phyloP scores from a whole-genome alignment of 2,113 vertebrate genomes.

The Stigmatopora argus region DNA sequence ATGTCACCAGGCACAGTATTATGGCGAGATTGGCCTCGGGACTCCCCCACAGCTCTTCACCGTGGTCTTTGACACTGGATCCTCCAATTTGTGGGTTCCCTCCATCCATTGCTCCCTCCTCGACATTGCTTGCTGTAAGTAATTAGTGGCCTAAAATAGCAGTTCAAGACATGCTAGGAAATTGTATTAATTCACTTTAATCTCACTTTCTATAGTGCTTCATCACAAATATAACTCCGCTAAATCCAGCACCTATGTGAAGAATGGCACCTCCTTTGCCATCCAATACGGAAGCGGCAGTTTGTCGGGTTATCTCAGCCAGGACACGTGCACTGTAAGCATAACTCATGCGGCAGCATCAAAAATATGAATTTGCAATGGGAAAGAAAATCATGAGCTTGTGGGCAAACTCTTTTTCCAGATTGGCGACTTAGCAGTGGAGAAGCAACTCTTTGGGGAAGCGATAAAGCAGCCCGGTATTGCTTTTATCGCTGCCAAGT shows the following conservation, averaged over 20 bases:
- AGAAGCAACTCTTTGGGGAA: constrained; percentile 83
- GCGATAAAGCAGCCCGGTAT: constrained; percentile 88
- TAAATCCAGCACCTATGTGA: constrained; percentile 83
- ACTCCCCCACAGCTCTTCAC: constrained; percentile 85
- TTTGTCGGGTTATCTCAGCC: constrained; percentile 87
- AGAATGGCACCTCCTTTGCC: constrained; percentile 84
- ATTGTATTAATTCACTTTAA: not conserved
- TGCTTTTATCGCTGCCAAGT: constrained; percentile 86
- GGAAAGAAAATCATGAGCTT: not conserved
- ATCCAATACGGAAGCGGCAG: constrained; percentile 91
- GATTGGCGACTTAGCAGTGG: constrained; percentile 65
- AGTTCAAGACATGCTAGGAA: not conserved
- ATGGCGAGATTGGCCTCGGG: constrained; percentile 80
- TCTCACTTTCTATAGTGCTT: constrained; percentile 67
- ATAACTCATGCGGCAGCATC: not conserved
- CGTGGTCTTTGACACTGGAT: constrained; percentile 93
- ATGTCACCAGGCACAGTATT: constrained; percentile 86
- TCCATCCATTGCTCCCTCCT: constrained; percentile 78
- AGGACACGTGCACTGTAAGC: constrained; percentile 74
- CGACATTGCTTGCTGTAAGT: constrained; percentile 91
- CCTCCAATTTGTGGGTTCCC: constrained; percentile 96
- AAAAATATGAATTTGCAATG: not conserved
- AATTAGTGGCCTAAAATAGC: no score
- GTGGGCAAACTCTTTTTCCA: constrained; percentile 27
- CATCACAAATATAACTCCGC: constrained; percentile 85